A percentile compares a stretch with the other conserved stretches of the same genome.
Conservation (phyloP, 1,140 invertebrate genomes). For the Antheraea mylitta region DNA sequence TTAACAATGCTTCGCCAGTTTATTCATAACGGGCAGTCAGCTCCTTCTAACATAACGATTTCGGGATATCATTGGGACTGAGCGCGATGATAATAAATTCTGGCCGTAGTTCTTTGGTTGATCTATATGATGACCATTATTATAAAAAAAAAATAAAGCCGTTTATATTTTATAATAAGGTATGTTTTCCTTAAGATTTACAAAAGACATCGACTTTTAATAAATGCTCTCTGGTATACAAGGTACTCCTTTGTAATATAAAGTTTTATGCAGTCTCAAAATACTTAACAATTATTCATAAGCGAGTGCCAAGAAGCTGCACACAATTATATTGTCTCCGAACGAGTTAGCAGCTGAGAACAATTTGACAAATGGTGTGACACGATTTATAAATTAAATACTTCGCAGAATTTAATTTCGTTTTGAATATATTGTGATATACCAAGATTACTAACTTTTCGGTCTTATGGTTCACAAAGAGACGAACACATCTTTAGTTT, state of each 20-base stretch:
- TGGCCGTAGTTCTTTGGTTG: too few species aligned
- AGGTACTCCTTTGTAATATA: not conserved
- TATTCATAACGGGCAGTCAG: too few species aligned
- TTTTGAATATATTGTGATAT: not conserved
- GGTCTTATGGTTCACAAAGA: not conserved
- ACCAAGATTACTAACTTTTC: conserved; percentile 5
- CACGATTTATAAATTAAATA: conserved; percentile 7
- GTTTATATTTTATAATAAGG: too few species aligned
- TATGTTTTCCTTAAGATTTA: too few species aligned
- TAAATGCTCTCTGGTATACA: not conserved
- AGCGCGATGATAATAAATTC: too few species aligned
- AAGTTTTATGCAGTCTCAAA: not conserved
- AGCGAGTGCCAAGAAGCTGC: not conserved
- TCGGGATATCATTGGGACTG: too few species aligned
- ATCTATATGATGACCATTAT: too few species aligned
- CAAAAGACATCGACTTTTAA: not conserved
- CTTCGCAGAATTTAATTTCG: conserved; percentile 7
- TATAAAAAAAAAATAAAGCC: too few species aligned
- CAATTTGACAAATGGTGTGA: conserved; percentile 7
- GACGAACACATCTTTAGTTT: too few species aligned
- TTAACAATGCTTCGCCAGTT: too few species aligned
- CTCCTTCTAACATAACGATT: too few species aligned
- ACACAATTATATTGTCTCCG: conserved; percentile 1
- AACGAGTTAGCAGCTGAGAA: not conserved
- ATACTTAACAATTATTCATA: not conserved